Base-by-base conservation (phyloP, 92 coral and sea anemone species). In the Umimayanthus kanabou region DNA sequence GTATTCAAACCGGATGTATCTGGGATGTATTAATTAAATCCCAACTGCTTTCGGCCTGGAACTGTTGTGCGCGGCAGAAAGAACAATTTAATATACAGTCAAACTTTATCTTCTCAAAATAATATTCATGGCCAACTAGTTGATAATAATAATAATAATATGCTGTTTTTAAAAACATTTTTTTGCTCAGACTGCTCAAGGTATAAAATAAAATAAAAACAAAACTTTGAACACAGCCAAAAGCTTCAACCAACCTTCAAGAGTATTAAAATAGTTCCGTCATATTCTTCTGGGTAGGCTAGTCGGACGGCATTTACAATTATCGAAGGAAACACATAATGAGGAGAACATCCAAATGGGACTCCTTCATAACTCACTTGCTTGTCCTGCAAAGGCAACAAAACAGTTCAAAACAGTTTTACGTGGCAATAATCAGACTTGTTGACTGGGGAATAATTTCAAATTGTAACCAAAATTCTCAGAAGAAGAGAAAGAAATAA, bases 181-280 rank as follows among this genome's bases (percentile, higher is more conserved):
- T 16, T 64, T 64, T 64, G 16, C 23, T 8, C 70, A 11, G 70
- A 64, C n/a, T 64, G 70, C 23, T 16, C 70, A 25, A 64, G 16
- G 70, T 64, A 64, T 64, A 64, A 64, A 33, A 33, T 9, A 64
- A 64, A 64, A 64, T 61, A 18, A 61, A 9, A 61, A 61, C 69
- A 64, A 64, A 64, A 64, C n/a, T 64, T 64, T 64, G 70, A 64
- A 64, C 70, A 25, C 70, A 64, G 70, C n/a, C 70, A 64, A 64
- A 64, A 64, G n/a, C n/a, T 16, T 64, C 70, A 64, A 64, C 70
- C 70, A 64, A 64, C 70, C 70, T 64, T 64, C 70, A 64, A 15
- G 2, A 64, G n/a, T 64, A 64, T 64, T 64, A n/a, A n/a, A n/a
- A n/a, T n/a, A n/a, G 70, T 64, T 64, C 70, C 23, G 70, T 64